These are phyloP conservation scores for Chrysolina haemoptera DNA, from an alignment of 2,888 invertebrate genomes.

Conservation along the genomic window DNA sequence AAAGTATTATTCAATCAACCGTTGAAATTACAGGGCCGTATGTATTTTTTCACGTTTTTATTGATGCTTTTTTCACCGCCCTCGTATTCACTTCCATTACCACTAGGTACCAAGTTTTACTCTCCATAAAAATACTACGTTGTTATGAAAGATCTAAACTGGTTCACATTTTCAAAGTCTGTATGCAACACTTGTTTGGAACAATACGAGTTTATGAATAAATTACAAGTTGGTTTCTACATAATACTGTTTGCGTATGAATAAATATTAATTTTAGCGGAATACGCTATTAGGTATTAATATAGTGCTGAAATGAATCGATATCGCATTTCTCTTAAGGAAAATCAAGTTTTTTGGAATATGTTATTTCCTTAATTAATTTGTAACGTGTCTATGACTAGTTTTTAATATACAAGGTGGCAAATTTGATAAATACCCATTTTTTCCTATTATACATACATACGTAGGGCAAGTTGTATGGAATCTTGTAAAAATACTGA, in stretches of 20 bases:
- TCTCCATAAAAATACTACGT: not conserved
- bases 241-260: not conserved
- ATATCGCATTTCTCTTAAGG: not conserved
- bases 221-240: not conserved
- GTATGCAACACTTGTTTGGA: slow-evolving; percentile 1
- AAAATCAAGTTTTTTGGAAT: not conserved
- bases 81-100: slow-evolving; percentile 7
- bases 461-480: too few species aligned
- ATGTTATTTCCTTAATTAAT: not conserved
- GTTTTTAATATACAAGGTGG: too few species aligned
- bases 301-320: too few species aligned
- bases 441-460: too few species aligned
- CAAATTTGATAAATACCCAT: too few species aligned
- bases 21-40: too few species aligned
- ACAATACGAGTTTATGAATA: slow-evolving; percentile 12
- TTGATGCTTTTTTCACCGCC: not conserved
- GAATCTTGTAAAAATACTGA: too few species aligned
- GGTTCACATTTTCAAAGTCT: slow-evolving; percentile 4
- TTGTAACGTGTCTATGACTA: too few species aligned
- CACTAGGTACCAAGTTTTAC: not conserved
- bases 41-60: too few species aligned
- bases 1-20: too few species aligned
- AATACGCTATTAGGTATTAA: too few species aligned
- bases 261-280: not conserved
- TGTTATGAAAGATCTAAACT: slow-evolving; percentile 3